Conservation (phyloP, 2,797 vertebrate species). For the Semotilus atromaculatus region DNA sequence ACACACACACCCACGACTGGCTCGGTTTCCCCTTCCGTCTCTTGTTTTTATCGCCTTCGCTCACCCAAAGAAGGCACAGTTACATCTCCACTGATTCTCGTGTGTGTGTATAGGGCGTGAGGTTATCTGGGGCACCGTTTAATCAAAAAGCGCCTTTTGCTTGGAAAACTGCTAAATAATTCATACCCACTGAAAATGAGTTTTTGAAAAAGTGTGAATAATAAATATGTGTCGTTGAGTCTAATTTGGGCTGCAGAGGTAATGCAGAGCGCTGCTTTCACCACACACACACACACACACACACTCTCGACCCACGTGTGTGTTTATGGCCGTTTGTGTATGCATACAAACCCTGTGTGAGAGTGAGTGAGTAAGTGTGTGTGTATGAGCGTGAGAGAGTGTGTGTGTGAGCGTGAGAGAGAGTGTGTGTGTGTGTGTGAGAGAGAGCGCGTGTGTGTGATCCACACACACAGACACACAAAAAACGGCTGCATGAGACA, state of each 20-base stretch:
- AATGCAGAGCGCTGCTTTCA: background rate
- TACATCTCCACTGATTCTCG: background rate
- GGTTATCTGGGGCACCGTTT: constrained; percentile 69
- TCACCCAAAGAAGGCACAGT: constrained; percentile 33
- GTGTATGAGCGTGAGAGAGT: too few species aligned
- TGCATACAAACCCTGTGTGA: background rate
- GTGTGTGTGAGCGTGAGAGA: too few species aligned
- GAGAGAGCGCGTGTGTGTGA: accelerated
- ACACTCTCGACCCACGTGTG: background rate
- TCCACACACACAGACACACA: background rate
- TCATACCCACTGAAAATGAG: constrained; percentile 70
- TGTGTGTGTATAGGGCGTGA: constrained; percentile 61
- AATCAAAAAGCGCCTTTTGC: constrained; percentile 76
- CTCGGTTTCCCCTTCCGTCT: background rate
- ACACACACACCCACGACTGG: background rate
- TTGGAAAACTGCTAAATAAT: constrained; percentile 79
- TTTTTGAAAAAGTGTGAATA: constrained; percentile 76
- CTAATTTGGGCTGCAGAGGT: constrained; percentile 57
- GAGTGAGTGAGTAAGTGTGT: background rate
- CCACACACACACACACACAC: background rate
- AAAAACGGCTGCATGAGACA: background rate
- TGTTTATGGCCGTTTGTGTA: background rate
- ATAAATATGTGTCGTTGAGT: constrained; percentile 70
- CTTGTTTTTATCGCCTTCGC: constrained; percentile 56
- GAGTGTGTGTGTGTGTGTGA: accelerated